Percentiles rank a stretch among this genome's conserved stretches.
Evolutionary conservation across 1,140 invertebrate genomes (phyloP).

Genomic region (Sitophilus oryzae): DNA sequence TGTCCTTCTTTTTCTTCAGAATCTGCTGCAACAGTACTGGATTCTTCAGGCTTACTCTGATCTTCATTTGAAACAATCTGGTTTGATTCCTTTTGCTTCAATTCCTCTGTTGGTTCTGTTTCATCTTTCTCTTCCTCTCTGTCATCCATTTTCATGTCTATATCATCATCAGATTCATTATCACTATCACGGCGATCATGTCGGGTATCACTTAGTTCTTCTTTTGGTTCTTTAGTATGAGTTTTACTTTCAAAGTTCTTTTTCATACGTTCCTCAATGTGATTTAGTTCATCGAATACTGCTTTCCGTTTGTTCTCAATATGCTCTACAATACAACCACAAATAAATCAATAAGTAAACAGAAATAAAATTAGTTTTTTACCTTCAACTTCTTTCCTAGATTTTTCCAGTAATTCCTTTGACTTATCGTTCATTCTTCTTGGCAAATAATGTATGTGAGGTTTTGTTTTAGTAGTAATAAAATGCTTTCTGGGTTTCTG

Average conservation of each 20-base stretch:
- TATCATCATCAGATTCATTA: slow-evolving; percentile 18
- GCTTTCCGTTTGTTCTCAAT: slow-evolving; percentile 42
- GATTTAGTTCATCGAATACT: slow-evolving; percentile 37
- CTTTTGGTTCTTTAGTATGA: slow-evolving; percentile 14
- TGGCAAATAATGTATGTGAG: slow-evolving; percentile 82
- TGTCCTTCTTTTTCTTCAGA: no score
- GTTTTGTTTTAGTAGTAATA: slow-evolving; percentile 82
- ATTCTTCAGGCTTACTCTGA: no score
- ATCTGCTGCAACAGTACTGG: no score
- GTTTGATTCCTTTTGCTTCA: no score
- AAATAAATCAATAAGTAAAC: slow-evolving; percentile 12
- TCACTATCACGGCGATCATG: slow-evolving; percentile 14
- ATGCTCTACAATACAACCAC: slow-evolving; percentile 42
- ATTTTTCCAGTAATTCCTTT: slow-evolving; percentile 47
- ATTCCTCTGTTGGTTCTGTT: not conserved
- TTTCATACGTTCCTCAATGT: slow-evolving; percentile 39
- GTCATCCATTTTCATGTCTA: slow-evolving; percentile 6
- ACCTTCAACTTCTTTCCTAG: slow-evolving; percentile 51
- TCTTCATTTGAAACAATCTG: no score
- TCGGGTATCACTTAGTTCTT: slow-evolving; percentile 3
- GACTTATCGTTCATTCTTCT: slow-evolving; percentile 57
- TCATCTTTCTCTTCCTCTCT: not conserved
- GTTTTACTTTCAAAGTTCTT: slow-evolving; percentile 33
- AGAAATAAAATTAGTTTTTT: slow-evolving; percentile 33
- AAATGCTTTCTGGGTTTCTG: slow-evolving; percentile 73